A percentile compares a stretch with the other conserved stretches of the same genome.
Evolutionary conservation across 2,888 invertebrate genomes (phyloP).

Genomic region (Phasia obesa): DNA sequence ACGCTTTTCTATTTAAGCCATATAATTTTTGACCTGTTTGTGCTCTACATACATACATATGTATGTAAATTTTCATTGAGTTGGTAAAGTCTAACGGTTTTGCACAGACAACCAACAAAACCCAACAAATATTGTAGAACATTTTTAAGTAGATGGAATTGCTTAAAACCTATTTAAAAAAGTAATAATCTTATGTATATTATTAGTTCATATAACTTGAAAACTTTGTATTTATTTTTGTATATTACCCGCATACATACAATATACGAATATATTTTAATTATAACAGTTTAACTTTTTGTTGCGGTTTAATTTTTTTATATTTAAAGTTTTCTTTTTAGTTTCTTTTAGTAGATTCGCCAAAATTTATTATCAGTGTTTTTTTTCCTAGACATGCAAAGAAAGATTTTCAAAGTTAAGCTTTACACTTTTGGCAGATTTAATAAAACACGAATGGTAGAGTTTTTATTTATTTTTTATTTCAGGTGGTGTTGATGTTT

Average conservation of each 20-base stretch:
- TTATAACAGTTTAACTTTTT: slow-evolving; percentile 33
- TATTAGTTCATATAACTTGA: too few relatives aligned
- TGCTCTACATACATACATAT: too few relatives aligned
- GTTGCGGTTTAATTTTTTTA: slow-evolving; percentile 34
- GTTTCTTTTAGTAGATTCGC: slow-evolving; percentile 40
- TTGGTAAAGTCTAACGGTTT: too few relatives aligned
- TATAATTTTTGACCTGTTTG: background rate
- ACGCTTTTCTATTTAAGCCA: background rate
- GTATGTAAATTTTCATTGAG: background rate
- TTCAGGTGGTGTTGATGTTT: slow-evolving; percentile 33
- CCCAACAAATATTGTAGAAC: too few relatives aligned
- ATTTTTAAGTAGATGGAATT: too few relatives aligned
- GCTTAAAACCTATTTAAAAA: too few relatives aligned
- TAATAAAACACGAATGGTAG: slow-evolving; percentile 59
- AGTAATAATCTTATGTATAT: too few relatives aligned
- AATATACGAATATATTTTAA: too few relatives aligned
- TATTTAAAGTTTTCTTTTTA: slow-evolving; percentile 29
- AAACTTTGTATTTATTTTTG: too few relatives aligned
- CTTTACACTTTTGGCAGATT: slow-evolving; percentile 59
- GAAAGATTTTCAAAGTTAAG: slow-evolving; percentile 21
- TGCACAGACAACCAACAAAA: too few relatives aligned
- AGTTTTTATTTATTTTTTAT: slow-evolving; percentile 18
- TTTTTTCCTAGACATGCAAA: slow-evolving; percentile 48
- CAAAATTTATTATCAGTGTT: slow-evolving; percentile 31
- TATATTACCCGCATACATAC: too few relatives aligned